These are phyloP conservation scores for Podarcis raffonei DNA, from an alignment of 2,113 vertebrate species.

Conservation along the genomic window DNA sequence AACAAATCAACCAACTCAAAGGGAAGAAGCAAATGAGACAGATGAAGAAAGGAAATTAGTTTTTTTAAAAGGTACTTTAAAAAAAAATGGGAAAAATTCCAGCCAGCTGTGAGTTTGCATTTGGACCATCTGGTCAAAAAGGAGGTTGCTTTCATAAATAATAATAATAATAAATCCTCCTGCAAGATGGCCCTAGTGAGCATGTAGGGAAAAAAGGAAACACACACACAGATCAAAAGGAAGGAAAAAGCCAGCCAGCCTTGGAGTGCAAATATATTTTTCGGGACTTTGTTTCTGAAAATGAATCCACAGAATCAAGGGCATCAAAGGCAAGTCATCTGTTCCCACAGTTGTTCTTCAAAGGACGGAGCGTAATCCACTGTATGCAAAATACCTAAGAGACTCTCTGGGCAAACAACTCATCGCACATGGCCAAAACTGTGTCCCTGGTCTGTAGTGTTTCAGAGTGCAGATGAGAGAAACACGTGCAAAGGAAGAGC, in stretches of 20 bases:
- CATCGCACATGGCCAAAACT: not conserved
- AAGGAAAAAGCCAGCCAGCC: not conserved
- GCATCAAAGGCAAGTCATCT: conserved; percentile 10
- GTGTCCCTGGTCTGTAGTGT: not conserved
- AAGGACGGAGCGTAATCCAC: not conserved
- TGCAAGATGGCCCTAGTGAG: not conserved
- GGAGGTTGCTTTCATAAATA: not conserved
- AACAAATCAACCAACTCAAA: conserved; percentile 25
- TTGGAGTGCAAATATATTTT: not conserved
- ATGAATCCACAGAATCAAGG: conserved; percentile 19
- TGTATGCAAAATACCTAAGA: conserved; percentile 16
- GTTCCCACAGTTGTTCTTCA: not conserved
- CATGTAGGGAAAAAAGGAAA: not conserved
- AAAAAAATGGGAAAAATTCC: not conserved
- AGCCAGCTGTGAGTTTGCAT: conserved; percentile 39
- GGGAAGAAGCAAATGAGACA: not conserved
- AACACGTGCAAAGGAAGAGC: not conserved
- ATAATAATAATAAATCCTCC: not conserved
- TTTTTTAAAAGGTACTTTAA: not conserved
- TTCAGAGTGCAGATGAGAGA: not conserved
- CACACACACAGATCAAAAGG: not conserved
- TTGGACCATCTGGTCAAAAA: conserved; percentile 37
- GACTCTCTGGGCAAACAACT: not conserved
- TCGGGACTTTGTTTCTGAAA: not conserved
- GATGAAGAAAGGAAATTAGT: not conserved